A percentile compares a stretch with the other conserved stretches of the same genome.
Conservation (phyloP, 2,888 invertebrate genomes). For the Amblyteles armatorius region DNA sequence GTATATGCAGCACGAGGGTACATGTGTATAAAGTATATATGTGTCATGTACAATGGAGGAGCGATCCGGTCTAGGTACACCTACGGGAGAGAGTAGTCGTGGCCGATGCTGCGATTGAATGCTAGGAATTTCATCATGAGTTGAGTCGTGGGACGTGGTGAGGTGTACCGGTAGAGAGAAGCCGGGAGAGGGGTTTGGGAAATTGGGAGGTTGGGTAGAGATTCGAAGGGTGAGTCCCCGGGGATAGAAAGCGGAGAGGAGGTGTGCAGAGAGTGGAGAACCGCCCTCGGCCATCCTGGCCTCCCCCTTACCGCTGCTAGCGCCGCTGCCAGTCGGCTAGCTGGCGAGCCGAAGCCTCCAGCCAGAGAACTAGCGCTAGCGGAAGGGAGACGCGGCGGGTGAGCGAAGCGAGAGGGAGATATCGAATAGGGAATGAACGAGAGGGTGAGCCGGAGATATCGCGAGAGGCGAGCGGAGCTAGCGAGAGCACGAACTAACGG, state of each 20-base stretch:
- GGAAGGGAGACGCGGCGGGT: neutral
- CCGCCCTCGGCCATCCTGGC: slow-evolving; percentile 71
- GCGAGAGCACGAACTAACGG: slow-evolving; percentile 78
- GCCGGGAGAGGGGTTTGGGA: slow-evolving; percentile 58
- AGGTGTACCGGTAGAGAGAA: slow-evolving; percentile 71
- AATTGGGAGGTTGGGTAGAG: slow-evolving; percentile 61
- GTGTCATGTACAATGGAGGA: slow-evolving; percentile 67
- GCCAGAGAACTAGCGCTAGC: slow-evolving; percentile 49
- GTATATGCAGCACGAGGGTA: slow-evolving; percentile 18
- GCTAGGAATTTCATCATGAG: slow-evolving; percentile 85
- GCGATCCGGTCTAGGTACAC: slow-evolving; percentile 75
- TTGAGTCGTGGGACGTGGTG: slow-evolving; percentile 84
- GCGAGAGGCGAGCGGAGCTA: slow-evolving; percentile 64
- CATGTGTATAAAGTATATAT: slow-evolving; percentile 63
- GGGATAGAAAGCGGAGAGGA: slow-evolving; percentile 59
- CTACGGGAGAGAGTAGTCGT: slow-evolving; percentile 76
- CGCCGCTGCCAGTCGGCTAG: slow-evolving; percentile 72
- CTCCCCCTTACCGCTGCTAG: slow-evolving; percentile 45
- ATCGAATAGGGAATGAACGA: slow-evolving; percentile 77
- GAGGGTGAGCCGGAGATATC: slow-evolving; percentile 68
- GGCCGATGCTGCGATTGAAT: slow-evolving; percentile 84
- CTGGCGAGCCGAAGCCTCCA: slow-evolving; percentile 60
- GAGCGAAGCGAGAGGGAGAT: neutral
- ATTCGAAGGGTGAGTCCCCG: slow-evolving; percentile 70
- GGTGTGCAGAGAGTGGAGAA: slow-evolving; percentile 68